Evolutionary conservation across 2,113 vertebrate species (phyloP), one percentile per base, ranked within the genome.

Genomic region (Gallinago paraguaiae): DNA sequence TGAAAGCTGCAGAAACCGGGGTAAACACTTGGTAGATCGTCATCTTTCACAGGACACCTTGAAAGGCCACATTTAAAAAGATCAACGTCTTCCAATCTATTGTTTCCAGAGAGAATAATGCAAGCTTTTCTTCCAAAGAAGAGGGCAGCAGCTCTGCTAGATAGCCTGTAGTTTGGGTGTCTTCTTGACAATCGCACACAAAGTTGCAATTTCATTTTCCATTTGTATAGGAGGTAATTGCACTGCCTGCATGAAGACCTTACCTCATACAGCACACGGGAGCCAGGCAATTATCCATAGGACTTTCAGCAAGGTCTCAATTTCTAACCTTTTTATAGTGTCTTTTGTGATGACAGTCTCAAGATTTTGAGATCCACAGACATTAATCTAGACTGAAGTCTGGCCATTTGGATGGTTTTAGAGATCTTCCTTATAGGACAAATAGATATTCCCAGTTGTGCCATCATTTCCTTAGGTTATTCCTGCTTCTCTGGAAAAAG

Each of bases 201-300:
- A 82, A 91, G 85, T 50, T 85, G 85, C 76, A 67, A 82, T 90
- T 93, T 82, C 90, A 54, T 75, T 91, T 93, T 82, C 92, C 83
- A 86, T 74, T 81, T 86, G 75, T 79, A 28, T 5, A 6, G 86
- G 3, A 79, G 86, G 74, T 91, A 94, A 94, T 75, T 81, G 85
- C 69, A 27, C 1, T 60, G 78, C 91, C 90, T 75, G 81, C 8
- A 14, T 37, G 77, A 50, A 78, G n/a, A 85, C 92, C 51, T 54
- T 12, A 46, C 87, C 8, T 46, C 59, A 22, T 6, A 8, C 1
- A 0, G 70, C 79, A 11, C 7, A 3, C 4, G 4, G 9, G 45
- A 95, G 70, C 45, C 88, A 86, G 75, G 75, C 85, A 90, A 92
- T 87, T 87, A 90, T 64, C 90, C 22, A 11, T 2, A 5, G 82